Conservation (phyloP, 2,797 vertebrate genomes). For the Cossypha polioptera region DNA sequence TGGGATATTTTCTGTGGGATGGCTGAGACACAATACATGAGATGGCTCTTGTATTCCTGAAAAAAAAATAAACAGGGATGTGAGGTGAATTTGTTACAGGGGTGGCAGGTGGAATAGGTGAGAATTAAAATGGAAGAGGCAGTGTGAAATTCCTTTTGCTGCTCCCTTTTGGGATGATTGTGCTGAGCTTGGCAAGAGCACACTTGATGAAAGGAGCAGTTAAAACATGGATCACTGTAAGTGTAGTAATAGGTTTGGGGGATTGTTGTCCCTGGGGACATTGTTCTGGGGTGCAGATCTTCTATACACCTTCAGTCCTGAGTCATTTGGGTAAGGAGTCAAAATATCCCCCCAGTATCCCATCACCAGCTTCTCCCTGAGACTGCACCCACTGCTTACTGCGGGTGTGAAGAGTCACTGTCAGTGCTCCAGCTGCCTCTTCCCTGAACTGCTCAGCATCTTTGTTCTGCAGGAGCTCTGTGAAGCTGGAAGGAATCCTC, state of each 20-base stretch:
- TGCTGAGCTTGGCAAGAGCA: not conserved
- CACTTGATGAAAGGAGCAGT: not conserved
- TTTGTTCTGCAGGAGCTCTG: not conserved
- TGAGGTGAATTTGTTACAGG: not conserved
- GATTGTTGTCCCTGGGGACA: not conserved
- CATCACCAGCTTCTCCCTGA: fast-evolving
- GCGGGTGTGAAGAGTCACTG: fast-evolving
- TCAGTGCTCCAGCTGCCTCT: not conserved
- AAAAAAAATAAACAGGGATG: not conserved
- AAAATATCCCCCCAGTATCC: not conserved
- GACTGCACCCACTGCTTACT: not conserved
- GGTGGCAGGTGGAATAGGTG: not conserved
- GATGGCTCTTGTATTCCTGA: not conserved
- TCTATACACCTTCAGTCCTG: fast-evolving
- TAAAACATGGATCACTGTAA: not conserved
- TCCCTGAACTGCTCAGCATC: not conserved
- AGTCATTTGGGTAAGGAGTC: not conserved
- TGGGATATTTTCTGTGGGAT: not conserved
- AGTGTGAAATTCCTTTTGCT: not conserved
- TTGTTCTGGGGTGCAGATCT: not conserved
- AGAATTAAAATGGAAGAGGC: not conserved
- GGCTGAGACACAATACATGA: not conserved
- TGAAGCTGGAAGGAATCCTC: not conserved
- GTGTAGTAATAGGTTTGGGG: not conserved
- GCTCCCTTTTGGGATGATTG: not conserved